Base-by-base conservation (phyloP, 1,140 invertebrate species). In the Temnothorax nylanderi region DNA sequence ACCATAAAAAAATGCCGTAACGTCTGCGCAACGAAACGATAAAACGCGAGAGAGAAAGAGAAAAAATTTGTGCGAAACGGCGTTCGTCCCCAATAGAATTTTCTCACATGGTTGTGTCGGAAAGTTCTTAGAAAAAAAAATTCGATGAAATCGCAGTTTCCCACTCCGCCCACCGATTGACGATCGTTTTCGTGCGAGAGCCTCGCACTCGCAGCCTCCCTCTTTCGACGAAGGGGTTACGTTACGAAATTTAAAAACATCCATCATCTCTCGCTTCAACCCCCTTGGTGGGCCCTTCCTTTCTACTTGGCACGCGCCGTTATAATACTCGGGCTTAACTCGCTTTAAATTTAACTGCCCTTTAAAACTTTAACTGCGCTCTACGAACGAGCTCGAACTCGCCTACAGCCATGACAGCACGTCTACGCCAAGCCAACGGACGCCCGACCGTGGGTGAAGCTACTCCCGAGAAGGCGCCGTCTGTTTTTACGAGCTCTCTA, bases 341-440 rank as follows among this genome's bases (percentile, higher is more conserved):
- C 92, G 92, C 92, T 93, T 91, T 93, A 94, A 94, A 94, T 94
- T 94, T 92, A 94, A 94, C 94, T 89, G 89, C 91, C 92, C 93
- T 89, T 93, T 93, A 92, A 93, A 94, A 93, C 90, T 90, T 93
- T 88, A 89, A 91, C 85, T 80, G 88, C 85, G 85, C 49, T 91
- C 90, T 89, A 89, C 90, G 89, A 91, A 86, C 87, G 64, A 49
- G 78, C 81, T 87, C 65, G 82, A 88, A 82, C 85, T 88, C 56
- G 62, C 84, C 54, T 21, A 65, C 69, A 76, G 86, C 87, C 44
- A 5, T 21, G 58, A 82, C 72, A 77, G 78, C 72, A 74, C 85
- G 78, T 62, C 51, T 34, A 60, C 62, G 32, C 37, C 26, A 10
- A 16, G 32, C 37, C 26, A 10, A 16, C 56, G 60, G 16, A 37